Evolutionary conservation across 2,113 vertebrate species (phyloP), one percentile per base, ranked within the genome.

Genomic region (Pachypanchax playfairii): DNA sequence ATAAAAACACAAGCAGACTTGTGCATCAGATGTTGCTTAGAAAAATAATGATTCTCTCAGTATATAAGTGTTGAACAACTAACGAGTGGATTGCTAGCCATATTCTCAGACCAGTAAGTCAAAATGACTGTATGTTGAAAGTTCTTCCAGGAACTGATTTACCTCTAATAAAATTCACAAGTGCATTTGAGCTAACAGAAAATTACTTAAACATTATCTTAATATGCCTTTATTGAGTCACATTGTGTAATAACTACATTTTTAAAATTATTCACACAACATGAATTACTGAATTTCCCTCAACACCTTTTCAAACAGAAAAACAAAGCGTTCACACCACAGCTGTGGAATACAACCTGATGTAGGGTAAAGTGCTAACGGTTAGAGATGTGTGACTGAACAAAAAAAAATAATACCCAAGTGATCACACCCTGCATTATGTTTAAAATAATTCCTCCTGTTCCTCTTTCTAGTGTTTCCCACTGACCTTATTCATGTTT

Each of bases 81-180:
- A 73, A 76, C 75, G 14, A 22, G 13, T 36, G 7, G 79, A 84
- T 84, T 87, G 42, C 82, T 79, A 65, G 76, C 29, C 29, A 4
- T 11, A 35, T 52, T 56, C 42, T 38, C 70, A 50, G 25, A 38
- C 4, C 48, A 47, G 55, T 28, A 48, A 49, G 42, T 58, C 15
- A 44, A 36, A 51, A 11, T 26, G 5, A 35, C 2, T 14, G 12
- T 55, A 48, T 49, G 28, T 41, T 41, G 42, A 52, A 38, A 65
- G 18, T 8, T 25, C 28, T 29, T 61, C 62, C 41, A 58, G 15
- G 24, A 26, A 17, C 9, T 54, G n/a, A 26, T 60, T 20, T 42
- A 42, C 5, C 17, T 42, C 17, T 18, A 39, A 14, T 39, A 48
- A 43, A 7, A 64, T 21, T 55, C 4, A 47, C 43, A 18, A 11